Percentiles rank a stretch among this genome's conserved stretches.
phyloP scores from a whole-genome alignment of 2,113 vertebrate species.

The Aspidoscelis tigris region DNA sequence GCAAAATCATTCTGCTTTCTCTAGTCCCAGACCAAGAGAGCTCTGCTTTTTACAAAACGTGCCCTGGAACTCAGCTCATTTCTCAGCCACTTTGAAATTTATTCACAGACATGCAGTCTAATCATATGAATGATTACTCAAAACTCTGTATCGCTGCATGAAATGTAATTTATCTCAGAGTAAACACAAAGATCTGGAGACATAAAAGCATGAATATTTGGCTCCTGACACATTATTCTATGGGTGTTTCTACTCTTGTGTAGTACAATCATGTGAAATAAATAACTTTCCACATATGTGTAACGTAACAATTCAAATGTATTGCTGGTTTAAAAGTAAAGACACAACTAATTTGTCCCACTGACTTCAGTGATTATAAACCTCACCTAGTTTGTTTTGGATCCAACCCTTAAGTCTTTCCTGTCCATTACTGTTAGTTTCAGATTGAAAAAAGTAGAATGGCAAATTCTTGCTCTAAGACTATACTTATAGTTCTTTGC shows the following conservation, averaged over 20 bases:
- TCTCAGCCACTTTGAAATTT: not conserved
- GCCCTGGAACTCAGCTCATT: not conserved
- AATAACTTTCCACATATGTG: not conserved
- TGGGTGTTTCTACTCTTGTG: not conserved
- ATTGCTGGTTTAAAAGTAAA: not conserved
- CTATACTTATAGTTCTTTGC: not conserved
- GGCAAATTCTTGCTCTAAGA: not conserved
- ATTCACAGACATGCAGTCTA: not conserved
- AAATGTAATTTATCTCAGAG: not conserved
- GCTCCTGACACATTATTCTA: not conserved
- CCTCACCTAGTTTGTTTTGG: not conserved
- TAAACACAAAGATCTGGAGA: not conserved
- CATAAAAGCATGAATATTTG: not conserved
- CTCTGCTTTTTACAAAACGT: not conserved
- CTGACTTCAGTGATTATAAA: not conserved
- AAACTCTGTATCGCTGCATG: not conserved
- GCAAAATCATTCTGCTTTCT: not conserved
- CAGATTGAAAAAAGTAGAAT: not conserved
- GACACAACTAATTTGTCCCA: not conserved
- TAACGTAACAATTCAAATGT: not conserved
- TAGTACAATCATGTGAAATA: not conserved
- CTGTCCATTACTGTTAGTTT: not conserved
- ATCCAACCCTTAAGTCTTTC: not conserved
- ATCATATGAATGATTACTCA: not conserved
- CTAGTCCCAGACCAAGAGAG: not conserved